phyloP scores from a whole-genome alignment of 1,140 invertebrate genomes.

The Andrena cerasifolii region DNA sequence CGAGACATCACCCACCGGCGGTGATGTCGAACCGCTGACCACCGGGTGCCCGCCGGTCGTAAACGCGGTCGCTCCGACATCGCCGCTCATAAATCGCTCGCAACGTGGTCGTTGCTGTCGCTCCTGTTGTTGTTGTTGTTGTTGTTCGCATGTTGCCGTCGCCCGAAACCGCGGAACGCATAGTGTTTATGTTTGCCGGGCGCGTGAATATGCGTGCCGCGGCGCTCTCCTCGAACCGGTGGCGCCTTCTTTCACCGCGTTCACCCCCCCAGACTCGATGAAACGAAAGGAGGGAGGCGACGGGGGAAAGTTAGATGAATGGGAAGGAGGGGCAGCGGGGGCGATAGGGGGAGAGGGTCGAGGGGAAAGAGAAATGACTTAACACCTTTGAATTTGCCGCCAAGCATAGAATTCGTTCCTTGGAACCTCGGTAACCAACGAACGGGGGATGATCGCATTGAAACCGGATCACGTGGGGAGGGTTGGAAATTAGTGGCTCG shows the following conservation, averaged over 20 bases:
- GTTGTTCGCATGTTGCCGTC: no score
- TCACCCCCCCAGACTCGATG: constrained; percentile 25
- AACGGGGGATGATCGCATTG: no score
- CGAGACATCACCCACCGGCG: constrained; percentile 4
- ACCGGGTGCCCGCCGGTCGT: constrained; percentile 1
- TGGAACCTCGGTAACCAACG: background rate
- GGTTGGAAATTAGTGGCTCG: background rate
- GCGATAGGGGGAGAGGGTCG: background rate
- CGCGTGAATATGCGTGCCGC: constrained; percentile 66
- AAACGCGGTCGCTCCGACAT: constrained; percentile 11
- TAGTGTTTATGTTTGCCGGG: constrained; percentile 67
- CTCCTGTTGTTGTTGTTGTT: background rate
- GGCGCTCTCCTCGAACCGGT: constrained; percentile 62
- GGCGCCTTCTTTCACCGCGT: constrained; percentile 66
- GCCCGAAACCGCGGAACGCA: constrained; percentile 28
- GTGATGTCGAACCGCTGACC: background rate
- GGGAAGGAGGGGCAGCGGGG: constrained; percentile 12
- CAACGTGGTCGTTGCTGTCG: background rate
- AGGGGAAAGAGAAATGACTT: constrained; percentile 29
- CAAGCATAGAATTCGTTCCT: background rate
- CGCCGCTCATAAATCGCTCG: background rate
- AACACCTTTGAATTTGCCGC: constrained; percentile 51
- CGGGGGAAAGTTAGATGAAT: constrained; percentile 60
- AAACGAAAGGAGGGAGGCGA: constrained; percentile 23
- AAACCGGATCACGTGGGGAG: no score